Evolutionary conservation across 2,888 invertebrate species (phyloP), one percentile per base, ranked within the genome.

Genomic region (Steinernema scapterisci): DNA sequence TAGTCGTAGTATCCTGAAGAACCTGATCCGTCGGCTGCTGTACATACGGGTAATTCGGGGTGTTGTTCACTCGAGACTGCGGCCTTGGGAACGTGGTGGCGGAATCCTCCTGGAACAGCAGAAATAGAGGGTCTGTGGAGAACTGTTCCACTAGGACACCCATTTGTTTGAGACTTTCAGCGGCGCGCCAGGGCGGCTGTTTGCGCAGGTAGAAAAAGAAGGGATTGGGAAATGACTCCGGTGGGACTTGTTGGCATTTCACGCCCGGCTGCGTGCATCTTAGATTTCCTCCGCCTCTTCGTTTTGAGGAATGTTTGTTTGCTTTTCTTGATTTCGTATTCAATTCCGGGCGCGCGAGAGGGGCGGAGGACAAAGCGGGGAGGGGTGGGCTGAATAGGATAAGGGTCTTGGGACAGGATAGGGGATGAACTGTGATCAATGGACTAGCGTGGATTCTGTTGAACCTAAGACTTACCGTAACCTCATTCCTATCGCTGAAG

Each of bases 1-100:
- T 78, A n/a, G 79, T 80, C 13, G 78, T 80, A 3, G 78, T 76
- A 56, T 78, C 78, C 46, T 79, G 77, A 21, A 78, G 73, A 7
- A 79, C 63, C 9, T 45, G 25, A 9, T 46, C 72, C 63, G 63
- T 63, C 0, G 74, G 74, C 31, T 74, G 46, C 72, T 70, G 70
- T 16, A 74, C 74, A 25, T 51, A 74, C 21, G 71, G 71, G 3
- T 52, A 21, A 23, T 52, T 52, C 21, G 52, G 19, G 1, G 21
- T 6, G 38, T 3, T 63, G 48, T 16, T n/a, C n/a, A 48, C n/a
- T 25, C 63, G 63, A 11, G 63, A 63, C 16, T 63, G 63, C 3
- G 48, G 48, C 16, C 38, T 23, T 23, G n/a, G 54, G 2, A 21
- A 23, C 2, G 54, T 27, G 9, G 23, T 21, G 23, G 2, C 16